Conservation (phyloP, 2,113 vertebrate species). For the Archocentrus centrarchus region DNA sequence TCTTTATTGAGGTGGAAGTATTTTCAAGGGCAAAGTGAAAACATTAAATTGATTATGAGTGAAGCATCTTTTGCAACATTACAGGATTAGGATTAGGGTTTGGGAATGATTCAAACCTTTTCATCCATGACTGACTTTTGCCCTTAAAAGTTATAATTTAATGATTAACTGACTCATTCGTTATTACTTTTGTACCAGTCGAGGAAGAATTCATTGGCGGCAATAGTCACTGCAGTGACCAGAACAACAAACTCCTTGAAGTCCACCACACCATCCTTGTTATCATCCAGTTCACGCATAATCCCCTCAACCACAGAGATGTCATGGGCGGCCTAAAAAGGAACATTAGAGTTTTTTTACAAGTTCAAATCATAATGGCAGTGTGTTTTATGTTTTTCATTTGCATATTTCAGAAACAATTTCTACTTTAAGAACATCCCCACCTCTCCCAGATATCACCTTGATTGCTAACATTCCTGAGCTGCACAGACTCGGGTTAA, state of each 20-base stretch:
- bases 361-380: not conserved
- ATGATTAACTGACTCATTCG: not conserved
- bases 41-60: not conserved
- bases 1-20: conserved; percentile 30
- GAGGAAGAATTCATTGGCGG: conserved; percentile 91
- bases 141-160: not conserved
- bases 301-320: conserved; percentile 86
- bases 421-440: not conserved
- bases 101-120: not conserved
- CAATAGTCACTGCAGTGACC: conserved; percentile 89
- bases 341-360: not conserved
- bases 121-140: rapidly evolving
- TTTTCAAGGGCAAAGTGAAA: not conserved
- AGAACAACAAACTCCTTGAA: conserved; percentile 93
- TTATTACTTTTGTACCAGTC: not conserved
- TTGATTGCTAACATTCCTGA: too few species aligned
- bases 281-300: conserved; percentile 90
- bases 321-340: conserved; percentile 84
- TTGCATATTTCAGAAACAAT: not conserved
- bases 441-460: too few species aligned
- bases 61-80: not conserved
- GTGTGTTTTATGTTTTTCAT: not conserved
- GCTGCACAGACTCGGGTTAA: not conserved
- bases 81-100: not conserved
- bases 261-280: conserved; percentile 90